phyloP scores from a whole-genome alignment of 1,140 invertebrate genomes.

The Papilio dardanus region DNA sequence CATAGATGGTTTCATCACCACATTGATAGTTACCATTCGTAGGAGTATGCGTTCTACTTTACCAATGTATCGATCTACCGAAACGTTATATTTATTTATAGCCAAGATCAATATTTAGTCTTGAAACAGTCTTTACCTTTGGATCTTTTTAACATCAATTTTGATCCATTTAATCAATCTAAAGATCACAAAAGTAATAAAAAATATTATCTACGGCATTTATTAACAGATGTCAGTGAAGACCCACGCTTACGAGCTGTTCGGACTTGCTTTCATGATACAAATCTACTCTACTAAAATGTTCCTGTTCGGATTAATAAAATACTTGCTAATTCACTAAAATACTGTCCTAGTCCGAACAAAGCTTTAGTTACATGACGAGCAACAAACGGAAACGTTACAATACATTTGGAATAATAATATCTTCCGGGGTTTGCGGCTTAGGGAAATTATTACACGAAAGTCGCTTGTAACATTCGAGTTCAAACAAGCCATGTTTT shows the following conservation, averaged over 20 bases:
- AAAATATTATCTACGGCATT: too few species aligned
- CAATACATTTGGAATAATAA: slow-evolving; percentile 1
- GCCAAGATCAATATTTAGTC: not conserved
- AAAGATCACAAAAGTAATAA: too few species aligned
- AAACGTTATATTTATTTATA: not conserved
- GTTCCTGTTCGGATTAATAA: too few species aligned
- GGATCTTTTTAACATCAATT: too few species aligned
- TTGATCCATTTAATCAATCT: too few species aligned
- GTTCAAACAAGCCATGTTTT: slow-evolving; percentile 28
- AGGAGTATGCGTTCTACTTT: not conserved
- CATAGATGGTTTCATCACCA: slow-evolving; percentile 3
- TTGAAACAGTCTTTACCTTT: not conserved
- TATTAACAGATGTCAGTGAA: not conserved
- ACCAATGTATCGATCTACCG: not conserved
- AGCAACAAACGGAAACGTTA: slow-evolving; percentile 5
- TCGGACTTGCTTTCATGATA: too few species aligned
- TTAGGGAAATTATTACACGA: slow-evolving; percentile 14
- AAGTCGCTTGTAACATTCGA: slow-evolving; percentile 24
- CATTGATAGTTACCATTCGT: slow-evolving; percentile 11
- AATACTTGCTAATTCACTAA: too few species aligned
- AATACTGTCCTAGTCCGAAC: too few species aligned
- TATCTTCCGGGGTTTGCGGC: slow-evolving; percentile 20
- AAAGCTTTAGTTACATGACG: not conserved
- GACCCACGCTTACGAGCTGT: too few species aligned
- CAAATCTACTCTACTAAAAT: too few species aligned